These are phyloP conservation scores for Paragorgia papillata DNA, from an alignment of 92 coral and sea anemone species.

Conservation along the genomic window DNA sequence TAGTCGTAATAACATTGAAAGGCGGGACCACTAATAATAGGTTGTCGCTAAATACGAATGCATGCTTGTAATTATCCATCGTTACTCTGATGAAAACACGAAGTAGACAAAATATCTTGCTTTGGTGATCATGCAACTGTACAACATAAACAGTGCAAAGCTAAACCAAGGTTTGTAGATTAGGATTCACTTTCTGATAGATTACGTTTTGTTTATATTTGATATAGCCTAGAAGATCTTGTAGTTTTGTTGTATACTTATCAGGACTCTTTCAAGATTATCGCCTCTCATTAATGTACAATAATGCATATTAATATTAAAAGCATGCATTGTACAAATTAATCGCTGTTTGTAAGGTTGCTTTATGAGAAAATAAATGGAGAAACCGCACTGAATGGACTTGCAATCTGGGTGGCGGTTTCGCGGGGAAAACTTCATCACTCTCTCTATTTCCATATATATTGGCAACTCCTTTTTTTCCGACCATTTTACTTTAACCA, in stretches of 20 bases:
- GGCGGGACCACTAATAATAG: conserved; percentile 79
- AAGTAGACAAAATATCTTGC: conserved; percentile 17
- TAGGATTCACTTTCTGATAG: neutral
- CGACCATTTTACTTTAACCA: too few relatives aligned
- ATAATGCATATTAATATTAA: conserved; percentile 53
- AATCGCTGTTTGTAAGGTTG: conserved; percentile 34
- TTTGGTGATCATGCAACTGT: neutral
- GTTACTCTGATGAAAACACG: neutral
- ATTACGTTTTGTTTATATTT: neutral
- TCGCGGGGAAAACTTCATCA: neutral
- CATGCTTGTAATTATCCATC: conserved; percentile 87
- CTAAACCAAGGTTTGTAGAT: conserved; percentile 1
- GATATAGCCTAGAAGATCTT: neutral
- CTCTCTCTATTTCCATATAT: neutral
- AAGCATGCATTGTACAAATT: conserved; percentile 44
- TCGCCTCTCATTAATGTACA: conserved; percentile 35
- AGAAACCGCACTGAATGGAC: conserved; percentile 35
- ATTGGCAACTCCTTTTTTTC: neutral
- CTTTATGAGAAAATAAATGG: conserved; percentile 35
- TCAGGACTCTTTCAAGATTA: neutral
- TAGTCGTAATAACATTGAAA: conserved; percentile 27
- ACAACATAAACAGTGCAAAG: conserved; percentile 6
- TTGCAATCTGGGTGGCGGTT: neutral
- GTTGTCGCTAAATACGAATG: conserved; percentile 85
- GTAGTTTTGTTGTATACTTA: too few relatives aligned